Conservation (phyloP, 1,140 invertebrate genomes). For the Heliconius eleuchia region DNA sequence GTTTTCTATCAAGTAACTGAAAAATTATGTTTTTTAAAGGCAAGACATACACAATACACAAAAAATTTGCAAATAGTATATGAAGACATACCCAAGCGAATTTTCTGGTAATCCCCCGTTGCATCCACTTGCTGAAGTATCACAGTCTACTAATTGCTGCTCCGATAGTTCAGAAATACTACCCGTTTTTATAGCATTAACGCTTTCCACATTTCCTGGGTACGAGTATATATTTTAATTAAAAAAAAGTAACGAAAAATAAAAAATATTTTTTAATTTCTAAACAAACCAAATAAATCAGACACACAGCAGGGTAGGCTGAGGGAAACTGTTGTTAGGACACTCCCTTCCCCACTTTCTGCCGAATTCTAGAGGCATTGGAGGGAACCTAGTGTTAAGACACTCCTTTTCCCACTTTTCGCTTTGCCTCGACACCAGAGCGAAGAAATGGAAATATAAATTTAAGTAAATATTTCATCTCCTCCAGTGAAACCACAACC, state of each 20-base stretch:
- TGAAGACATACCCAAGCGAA: constrained; percentile 13
- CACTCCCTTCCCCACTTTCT: too few species aligned
- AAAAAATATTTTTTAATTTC: neutral
- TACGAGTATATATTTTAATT: neutral
- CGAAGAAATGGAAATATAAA: too few species aligned
- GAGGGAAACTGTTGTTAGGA: too few species aligned
- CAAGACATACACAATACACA: neutral
- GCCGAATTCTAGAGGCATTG: too few species aligned
- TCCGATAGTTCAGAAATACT: constrained; percentile 19
- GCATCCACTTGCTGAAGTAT: neutral
- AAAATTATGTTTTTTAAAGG: neutral
- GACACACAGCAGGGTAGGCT: too few species aligned
- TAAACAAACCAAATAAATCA: neutral
- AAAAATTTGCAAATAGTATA: neutral
- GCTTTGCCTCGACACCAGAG: too few species aligned
- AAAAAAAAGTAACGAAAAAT: neutral
- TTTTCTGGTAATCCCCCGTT: neutral
- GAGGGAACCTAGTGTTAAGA: too few species aligned
- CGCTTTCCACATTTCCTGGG: constrained; percentile 31
- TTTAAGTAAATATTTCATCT: too few species aligned
- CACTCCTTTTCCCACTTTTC: too few species aligned
- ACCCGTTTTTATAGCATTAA: constrained; percentile 31
- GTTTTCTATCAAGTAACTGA: neutral
- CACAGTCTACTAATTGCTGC: constrained; percentile 37
- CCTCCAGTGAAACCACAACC: too few species aligned